phyloP scores from a whole-genome alignment of 2,113 vertebrate genomes.

The Paradoxurus hermaphroditus region DNA sequence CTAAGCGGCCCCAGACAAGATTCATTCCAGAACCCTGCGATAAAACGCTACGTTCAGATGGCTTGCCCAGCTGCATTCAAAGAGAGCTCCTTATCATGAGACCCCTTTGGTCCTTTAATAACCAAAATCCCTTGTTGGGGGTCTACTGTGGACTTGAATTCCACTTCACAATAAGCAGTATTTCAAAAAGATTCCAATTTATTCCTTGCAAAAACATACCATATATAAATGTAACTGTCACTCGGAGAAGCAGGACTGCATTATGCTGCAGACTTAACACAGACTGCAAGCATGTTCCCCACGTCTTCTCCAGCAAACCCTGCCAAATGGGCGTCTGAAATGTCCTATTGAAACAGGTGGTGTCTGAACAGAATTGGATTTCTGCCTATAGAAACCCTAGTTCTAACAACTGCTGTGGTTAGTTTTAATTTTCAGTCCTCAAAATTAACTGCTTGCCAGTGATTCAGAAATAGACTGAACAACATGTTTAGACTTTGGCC shows the following conservation, averaged over 20 bases:
- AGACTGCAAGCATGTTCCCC: constrained; percentile 63
- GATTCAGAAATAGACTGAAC: constrained; percentile 55
- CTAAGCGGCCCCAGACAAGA: not conserved
- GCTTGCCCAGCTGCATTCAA: not conserved
- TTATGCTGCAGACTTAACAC: constrained; percentile 52
- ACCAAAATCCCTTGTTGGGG: not conserved
- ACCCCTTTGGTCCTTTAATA: constrained; percentile 18
- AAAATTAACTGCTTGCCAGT: constrained; percentile 72
- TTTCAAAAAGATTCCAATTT: constrained; percentile 52
- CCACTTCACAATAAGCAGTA: constrained; percentile 41
- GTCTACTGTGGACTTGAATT: not conserved
- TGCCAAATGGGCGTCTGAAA: constrained; percentile 66
- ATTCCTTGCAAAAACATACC: constrained; percentile 50
- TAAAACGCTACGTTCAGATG: constrained; percentile 10
- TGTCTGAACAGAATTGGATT: constrained; percentile 58
- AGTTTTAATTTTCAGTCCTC: constrained; percentile 65
- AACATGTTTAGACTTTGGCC: constrained; percentile 63
- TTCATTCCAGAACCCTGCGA: not conserved
- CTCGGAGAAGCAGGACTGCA: constrained; percentile 25
- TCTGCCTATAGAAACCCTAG: constrained; percentile 64
- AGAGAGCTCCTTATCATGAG: constrained; percentile 6
- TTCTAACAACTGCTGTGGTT: constrained; percentile 66
- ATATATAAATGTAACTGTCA: constrained; percentile 49
- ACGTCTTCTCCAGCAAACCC: constrained; percentile 42
- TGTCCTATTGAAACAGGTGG: constrained; percentile 64